Evolutionary conservation across 2,888 invertebrate species (phyloP), one percentile per base, ranked within the genome.

Genomic region (Trachelus stipa): DNA sequence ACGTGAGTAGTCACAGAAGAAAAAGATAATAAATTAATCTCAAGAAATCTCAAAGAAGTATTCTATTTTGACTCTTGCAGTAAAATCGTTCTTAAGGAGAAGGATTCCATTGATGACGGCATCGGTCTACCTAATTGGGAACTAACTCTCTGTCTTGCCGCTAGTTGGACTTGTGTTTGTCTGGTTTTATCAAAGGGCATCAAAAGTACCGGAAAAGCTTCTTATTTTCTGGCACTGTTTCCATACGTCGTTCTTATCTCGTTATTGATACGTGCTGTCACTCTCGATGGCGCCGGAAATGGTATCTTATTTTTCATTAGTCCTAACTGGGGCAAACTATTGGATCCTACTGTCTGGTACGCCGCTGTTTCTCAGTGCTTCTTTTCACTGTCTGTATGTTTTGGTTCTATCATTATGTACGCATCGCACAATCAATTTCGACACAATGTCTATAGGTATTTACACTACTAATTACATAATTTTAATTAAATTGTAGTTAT

Each of bases 201-300:
- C 6, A 92, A 93, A 84, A 94, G 93, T 82, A 93, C 94, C 1
- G 94, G 94, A 68, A 94, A 94, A 87, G 94, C 93, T 0, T 94
- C 96, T 3, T 96, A 96, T 88, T 94, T 96, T 84, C 93, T 96
- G 4, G 95, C 96, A 0, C 90, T 95, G 31, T 95, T 95, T 86
- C 95, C 95, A 0, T 94, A 95, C 85, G 87, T 93, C 71, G 92
- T 95, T 73, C 92, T 95, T 90, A 83, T 94, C 35, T 92, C 93
- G 31, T 89, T 95, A 75, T 91, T 95, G n/a, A 91, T 94, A 74
- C 92, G 94, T 76, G 93, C 95, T 0, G 91, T 93, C 0, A 94
- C 94, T 0, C 87, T 95, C 77, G 93, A 93, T 0, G 95, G 95
- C 0, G 94, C 95, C 1, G 80, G 90, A 0, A 90, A 94, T 37